A percentile compares a stretch with the other conserved stretches of the same genome.
phyloP scores from a whole-genome alignment of 1,140 invertebrate genomes.

The Neotoxoptera formosana region DNA sequence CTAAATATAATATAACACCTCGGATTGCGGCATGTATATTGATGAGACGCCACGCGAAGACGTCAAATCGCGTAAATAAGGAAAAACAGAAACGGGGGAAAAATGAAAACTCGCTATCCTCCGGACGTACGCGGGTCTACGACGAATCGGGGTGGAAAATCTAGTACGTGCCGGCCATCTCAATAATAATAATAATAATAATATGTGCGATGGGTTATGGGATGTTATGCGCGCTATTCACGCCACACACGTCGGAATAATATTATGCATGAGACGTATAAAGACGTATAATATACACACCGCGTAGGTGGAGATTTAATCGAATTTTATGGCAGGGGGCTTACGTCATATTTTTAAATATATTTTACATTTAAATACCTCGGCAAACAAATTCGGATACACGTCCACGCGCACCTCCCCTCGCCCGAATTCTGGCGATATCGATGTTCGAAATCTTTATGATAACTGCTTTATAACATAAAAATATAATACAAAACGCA shows the following conservation, averaged over 20 bases:
- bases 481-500: not conserved
- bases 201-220: not conserved
- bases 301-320: not conserved
- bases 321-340: not conserved
- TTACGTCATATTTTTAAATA: not conserved
- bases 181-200: slow-evolving; percentile 1
- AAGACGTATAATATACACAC: not conserved
- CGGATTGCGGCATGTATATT: slow-evolving; percentile 22
- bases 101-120: slow-evolving; percentile 1
- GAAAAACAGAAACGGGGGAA: not conserved
- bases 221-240: not conserved
- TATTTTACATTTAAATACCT: not conserved
- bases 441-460: not conserved
- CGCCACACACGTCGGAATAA: not conserved
- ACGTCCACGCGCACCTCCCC: too few species aligned
- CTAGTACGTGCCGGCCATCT: slow-evolving; percentile 42
- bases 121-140: not conserved
- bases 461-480: too few species aligned
- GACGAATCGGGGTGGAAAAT: slow-evolving; percentile 29
- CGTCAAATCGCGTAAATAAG: not conserved
- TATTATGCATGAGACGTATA: not conserved
- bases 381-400: not conserved
- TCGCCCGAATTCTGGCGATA: not conserved
- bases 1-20: not conserved
- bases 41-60: not conserved